These are phyloP conservation scores for Camelus dromedarius DNA, from an alignment of 2,113 vertebrate genomes.

Conservation along the genomic window DNA sequence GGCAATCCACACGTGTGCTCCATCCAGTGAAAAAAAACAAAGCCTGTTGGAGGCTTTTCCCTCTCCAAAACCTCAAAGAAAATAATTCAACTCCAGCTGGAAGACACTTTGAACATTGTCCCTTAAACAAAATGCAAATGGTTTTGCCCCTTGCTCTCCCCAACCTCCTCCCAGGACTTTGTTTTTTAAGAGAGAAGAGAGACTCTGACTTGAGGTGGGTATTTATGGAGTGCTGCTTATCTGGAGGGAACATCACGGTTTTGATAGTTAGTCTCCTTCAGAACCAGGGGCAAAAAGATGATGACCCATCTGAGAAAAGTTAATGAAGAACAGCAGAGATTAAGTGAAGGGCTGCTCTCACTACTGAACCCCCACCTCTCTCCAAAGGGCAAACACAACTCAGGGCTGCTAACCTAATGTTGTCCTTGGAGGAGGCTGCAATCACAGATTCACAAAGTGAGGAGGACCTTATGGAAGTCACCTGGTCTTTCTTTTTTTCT, in stretches of 20 bases:
- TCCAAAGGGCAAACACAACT: conserved; percentile 34
- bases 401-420: background rate
- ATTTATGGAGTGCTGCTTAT: conserved; percentile 55
- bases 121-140: conserved; percentile 35
- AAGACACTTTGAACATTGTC: conserved; percentile 62
- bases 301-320: conserved; percentile 63
- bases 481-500: background rate
- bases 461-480: conserved; percentile 15
- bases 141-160: background rate
- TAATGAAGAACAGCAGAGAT: conserved; percentile 67
- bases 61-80: conserved; percentile 41
- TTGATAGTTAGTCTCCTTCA: conserved; percentile 67
- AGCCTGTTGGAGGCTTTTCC: conserved; percentile 20
- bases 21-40: conserved; percentile 57
- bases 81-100: conserved; percentile 60
- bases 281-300: background rate
- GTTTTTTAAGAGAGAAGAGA: conserved; percentile 49
- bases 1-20: background rate
- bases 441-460: conserved; percentile 29
- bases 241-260: conserved; percentile 39
- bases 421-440: background rate
- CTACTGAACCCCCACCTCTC: background rate
- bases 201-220: conserved; percentile 22
- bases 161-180: conserved; percentile 42
- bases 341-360: conserved; percentile 11